Evolutionary conservation across 2,888 invertebrate species (phyloP).

Genomic region (Auanema sp.): DNA sequence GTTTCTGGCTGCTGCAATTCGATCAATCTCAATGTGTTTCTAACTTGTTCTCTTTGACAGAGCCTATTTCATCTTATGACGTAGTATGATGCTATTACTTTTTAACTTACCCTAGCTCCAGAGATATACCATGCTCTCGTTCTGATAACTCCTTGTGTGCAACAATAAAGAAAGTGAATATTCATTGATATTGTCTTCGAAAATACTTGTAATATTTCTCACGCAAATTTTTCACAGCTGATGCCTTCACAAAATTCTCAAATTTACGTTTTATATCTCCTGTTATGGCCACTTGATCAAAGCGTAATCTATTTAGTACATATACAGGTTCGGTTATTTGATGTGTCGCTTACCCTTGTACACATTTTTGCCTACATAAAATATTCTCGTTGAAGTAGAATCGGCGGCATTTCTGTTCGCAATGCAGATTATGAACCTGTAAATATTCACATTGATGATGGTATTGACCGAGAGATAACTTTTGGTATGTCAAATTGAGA

Average conservation of each 20-base stretch:
- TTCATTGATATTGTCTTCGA: too few relatives aligned
- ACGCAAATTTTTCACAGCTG: slow-evolving; percentile 32
- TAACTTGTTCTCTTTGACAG: too few relatives aligned
- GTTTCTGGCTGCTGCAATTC: slow-evolving; percentile 5
- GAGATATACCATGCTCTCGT: too few relatives aligned
- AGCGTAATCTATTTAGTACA: slow-evolving; percentile 21
- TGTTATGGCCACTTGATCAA: slow-evolving; percentile 29
- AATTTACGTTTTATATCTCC: slow-evolving; percentile 36
- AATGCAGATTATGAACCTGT: slow-evolving; percentile 27
- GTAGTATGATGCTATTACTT: neutral
- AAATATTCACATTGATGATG: neutral
- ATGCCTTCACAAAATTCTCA: slow-evolving; percentile 29
- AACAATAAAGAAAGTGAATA: too few relatives aligned
- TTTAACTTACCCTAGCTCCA: slow-evolving; percentile 1
- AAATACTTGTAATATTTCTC: slow-evolving; percentile 28
- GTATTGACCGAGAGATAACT: slow-evolving; percentile 5
- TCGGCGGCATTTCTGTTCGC: slow-evolving; percentile 25
- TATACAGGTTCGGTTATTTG: neutral
- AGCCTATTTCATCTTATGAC: too few relatives aligned
- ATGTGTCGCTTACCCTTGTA: slow-evolving; percentile 19
- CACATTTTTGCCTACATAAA: slow-evolving; percentile 31
- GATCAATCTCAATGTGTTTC: too few relatives aligned
- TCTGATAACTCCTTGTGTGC: too few relatives aligned
- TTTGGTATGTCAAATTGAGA: slow-evolving; percentile 27
- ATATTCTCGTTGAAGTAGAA: slow-evolving; percentile 28